Evolutionary conservation across 2,888 invertebrate species (phyloP), one percentile per base, ranked within the genome.

Genomic region (Sylvicola cinctus): DNA sequence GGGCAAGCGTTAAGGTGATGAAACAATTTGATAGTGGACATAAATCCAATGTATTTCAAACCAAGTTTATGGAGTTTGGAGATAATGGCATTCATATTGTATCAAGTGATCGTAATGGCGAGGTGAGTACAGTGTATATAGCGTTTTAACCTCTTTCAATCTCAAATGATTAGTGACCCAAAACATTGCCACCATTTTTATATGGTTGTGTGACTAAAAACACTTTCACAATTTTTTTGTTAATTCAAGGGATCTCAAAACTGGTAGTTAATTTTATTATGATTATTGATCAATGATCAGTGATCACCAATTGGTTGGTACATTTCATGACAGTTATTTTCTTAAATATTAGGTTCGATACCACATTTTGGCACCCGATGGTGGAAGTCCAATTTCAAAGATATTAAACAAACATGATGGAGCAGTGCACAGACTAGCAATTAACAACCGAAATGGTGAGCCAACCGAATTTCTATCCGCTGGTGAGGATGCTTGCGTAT

Each of bases 21-120:
- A 62, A 77, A 42, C 64, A 65, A 3, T 78, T 80, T 45, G 68
- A 73, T 44, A 83, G 81, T 14, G 84, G 84, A 2, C 93, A 93
- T 58, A 66, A 68, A 41, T 71, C 74, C 26, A 91, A 93, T 51
- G 81, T 93, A 35, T 91, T 91, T 55, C 87, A 88, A 51, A 71
- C 72, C 46, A 91, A 88, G 58, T 93, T 91, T 62, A 63, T 93
- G 43, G 76, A 83, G 34, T 62, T 77, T 29, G 67, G 70, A 25
- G 47, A 53, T 42, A 70, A 70, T 27, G 84, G 85, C 57, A 63
- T 79, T 38, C 79, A 84, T 50, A 76, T 93, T 28, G 81, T 83
- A 25, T 81, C 87, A 1, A 80, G 85, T 52, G 83, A 84, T 2
- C 66, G 87, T 36, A 93, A 93, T 58, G 90, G 90, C 6, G 81